Evolutionary conservation across 2,113 vertebrate genomes (phyloP).

Genomic region (Burhinus bistriatus): DNA sequence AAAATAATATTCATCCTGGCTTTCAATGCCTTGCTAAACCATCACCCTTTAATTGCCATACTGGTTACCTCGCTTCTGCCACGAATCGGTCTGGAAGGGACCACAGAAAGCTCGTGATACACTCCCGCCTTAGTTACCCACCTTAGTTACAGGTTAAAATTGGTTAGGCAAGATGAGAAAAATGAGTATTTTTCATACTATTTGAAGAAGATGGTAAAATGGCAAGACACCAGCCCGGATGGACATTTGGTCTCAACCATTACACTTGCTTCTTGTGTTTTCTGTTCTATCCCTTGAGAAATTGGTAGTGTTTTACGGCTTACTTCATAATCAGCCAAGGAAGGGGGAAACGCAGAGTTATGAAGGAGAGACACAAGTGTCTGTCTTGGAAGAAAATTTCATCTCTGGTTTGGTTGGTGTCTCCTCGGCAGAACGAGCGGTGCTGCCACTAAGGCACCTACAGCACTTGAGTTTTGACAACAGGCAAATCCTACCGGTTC

Average conservation of each 20-base stretch:
- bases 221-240: background rate
- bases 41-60: accelerated
- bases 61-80: background rate
- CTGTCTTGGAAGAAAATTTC: no score
- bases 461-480: background rate
- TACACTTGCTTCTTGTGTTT: accelerated
- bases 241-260: background rate
- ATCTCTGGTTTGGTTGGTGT: background rate
- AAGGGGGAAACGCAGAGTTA: background rate
- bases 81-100: accelerated
- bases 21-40: background rate
- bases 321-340: background rate
- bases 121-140: no score
- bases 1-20: background rate
- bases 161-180: no score
- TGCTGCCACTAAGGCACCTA: no score
- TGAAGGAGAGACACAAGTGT: accelerated
- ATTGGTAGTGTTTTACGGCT: accelerated
- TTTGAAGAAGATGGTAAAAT: background rate
- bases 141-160: no score
- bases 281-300: background rate
- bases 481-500: accelerated
- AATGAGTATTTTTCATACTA: accelerated
- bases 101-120: no score
- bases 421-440: background rate